Evolutionary conservation across 2,113 vertebrate genomes (phyloP), one percentile per base, ranked within the genome.

Genomic region (Hymenochirus boettgeri): DNA sequence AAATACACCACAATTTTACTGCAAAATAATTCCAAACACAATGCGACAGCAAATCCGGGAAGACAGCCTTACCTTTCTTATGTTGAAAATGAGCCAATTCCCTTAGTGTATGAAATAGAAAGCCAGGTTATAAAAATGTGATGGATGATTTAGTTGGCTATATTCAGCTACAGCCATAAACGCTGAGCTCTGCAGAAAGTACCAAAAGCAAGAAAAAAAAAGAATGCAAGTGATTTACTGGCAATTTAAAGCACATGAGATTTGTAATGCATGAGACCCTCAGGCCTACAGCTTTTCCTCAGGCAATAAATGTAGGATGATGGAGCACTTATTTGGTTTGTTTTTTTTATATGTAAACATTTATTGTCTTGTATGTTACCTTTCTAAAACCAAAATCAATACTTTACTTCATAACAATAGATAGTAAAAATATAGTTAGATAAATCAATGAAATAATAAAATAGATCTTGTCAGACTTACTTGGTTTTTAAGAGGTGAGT

Each of bases 241-340:
- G 82, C 82, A 82, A 82, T 86, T 87, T 81, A 81, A 85, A 84
- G 76, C 79, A 78, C 79, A 82, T 55, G 78, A 84, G 82, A 85
- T 88, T 83, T 86, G 85, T 88, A 85, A 86, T 85, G 83, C 86
- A 83, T 84, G 79, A 83, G 70, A 72, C 81, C 81, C 77, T 81
- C 65, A 72, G 81, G 82, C 78, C 74, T 72, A 74, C 80, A 79
- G 72, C 81, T 84, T 78, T 73, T 82, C 70, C 76, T 77, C 73
- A 69, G 80, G 79, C 84, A 87, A 80, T 79, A 85, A 82, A 82
- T 86, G 87, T 84, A 80, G 75, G 65, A 77, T 75, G 80, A 74
- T 69, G 67, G 73, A 74, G 80, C 64, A 1, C 83, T 87, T 85
- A 83, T 87, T 86, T 85, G n/a, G n/a, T n/a, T n/a, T n/a, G n/a